Percentiles rank a stretch among this genome's conserved stretches.
Conservation (phyloP, 2,888 invertebrate genomes). For the Epinotia bilunana region DNA sequence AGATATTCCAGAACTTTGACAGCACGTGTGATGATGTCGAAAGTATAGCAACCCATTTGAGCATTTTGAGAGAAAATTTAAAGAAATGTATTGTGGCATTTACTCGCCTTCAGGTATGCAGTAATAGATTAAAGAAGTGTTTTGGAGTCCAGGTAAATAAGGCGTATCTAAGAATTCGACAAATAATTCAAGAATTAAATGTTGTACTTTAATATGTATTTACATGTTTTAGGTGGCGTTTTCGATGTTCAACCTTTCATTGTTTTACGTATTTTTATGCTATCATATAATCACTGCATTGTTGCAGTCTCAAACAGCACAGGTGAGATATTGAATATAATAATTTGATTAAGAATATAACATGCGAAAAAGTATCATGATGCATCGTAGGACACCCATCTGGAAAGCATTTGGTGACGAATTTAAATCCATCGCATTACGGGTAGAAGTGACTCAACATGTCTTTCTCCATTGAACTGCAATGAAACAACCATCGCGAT, state of each 20-base stretch:
- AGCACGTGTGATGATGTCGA: background rate
- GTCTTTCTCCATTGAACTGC: too few relatives aligned
- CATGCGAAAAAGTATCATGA: too few relatives aligned
- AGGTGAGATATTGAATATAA: background rate
- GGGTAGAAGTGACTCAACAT: too few relatives aligned
- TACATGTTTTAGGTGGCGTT: slow-evolving; percentile 29
- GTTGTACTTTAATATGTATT: background rate
- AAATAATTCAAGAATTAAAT: too few relatives aligned
- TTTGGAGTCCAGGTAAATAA: slow-evolving; percentile 25
- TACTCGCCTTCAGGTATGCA: slow-evolving; percentile 16
- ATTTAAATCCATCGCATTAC: too few relatives aligned
- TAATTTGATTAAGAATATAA: too few relatives aligned
- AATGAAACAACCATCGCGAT: too few relatives aligned
- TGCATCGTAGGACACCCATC: too few relatives aligned
- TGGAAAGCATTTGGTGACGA: too few relatives aligned
- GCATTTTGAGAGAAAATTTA: background rate
- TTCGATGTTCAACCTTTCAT: slow-evolving; percentile 27
- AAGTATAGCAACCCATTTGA: background rate
- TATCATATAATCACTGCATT: slow-evolving; percentile 10
- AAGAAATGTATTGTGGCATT: slow-evolving; percentile 7
- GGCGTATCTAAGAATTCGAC: too few relatives aligned
- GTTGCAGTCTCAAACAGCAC: background rate
- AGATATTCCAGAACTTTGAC: background rate
- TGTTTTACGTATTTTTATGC: slow-evolving; percentile 23
- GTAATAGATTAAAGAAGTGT: slow-evolving; percentile 19